Percentiles rank a stretch among this genome's conserved stretches.
phyloP scores from a whole-genome alignment of 1,140 invertebrate species.

The Maniola jurtina region DNA sequence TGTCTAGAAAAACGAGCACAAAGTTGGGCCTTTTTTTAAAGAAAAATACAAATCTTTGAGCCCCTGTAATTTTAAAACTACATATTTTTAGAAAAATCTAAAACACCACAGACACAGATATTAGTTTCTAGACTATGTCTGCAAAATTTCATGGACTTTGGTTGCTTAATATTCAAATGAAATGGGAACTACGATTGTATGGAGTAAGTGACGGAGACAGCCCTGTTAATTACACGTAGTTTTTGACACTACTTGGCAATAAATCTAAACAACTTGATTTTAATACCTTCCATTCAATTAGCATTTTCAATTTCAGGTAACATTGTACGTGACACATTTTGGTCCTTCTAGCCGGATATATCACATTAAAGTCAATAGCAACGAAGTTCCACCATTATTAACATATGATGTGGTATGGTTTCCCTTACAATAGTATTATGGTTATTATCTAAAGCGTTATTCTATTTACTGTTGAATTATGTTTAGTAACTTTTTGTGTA shows the following conservation, averaged over 20 bases:
- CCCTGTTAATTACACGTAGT: background rate
- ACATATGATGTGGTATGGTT: background rate
- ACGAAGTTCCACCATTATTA: background rate
- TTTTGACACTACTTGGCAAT: background rate
- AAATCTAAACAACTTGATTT: constrained; percentile 1
- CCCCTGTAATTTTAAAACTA: no score
- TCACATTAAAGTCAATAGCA: background rate
- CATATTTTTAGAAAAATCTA: no score
- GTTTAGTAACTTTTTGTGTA: background rate
- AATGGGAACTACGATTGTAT: no score
- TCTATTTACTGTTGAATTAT: background rate
- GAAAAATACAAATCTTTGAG: no score
- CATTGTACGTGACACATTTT: background rate
- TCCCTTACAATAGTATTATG: background rate
- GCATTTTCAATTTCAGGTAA: background rate
- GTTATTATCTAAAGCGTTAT: background rate
- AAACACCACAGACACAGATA: no score
- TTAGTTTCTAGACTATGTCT: no score
- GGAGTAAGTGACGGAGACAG: no score
- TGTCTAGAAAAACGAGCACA: no score
- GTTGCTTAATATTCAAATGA: no score
- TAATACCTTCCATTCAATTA: background rate
- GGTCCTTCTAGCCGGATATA: background rate
- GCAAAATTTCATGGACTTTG: no score
- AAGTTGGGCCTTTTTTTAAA: no score